These are phyloP conservation scores for Anas georgica DNA, from an alignment of 2,797 vertebrate genomes.

Conservation along the genomic window DNA sequence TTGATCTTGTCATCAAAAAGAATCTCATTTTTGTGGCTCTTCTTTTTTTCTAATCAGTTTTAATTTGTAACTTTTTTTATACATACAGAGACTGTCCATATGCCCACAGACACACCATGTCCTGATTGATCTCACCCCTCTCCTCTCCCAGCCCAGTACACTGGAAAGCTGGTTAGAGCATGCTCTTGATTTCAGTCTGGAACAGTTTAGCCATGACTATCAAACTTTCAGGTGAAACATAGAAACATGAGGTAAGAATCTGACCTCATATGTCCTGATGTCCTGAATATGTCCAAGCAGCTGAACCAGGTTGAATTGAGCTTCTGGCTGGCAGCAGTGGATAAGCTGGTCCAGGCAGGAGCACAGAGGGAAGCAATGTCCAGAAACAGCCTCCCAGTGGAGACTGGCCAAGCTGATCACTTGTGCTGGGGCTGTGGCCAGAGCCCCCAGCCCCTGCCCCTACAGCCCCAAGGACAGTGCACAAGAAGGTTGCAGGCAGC, in stretches of 20 bases:
- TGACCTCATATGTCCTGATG: fast-evolving
- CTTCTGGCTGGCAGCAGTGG: not conserved
- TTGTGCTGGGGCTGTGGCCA: not conserved
- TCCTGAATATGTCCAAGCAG: not conserved
- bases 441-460: not conserved
- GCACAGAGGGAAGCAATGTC: not conserved
- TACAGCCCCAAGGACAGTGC: fast-evolving
- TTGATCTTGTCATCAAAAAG: slow-evolving; percentile 14
- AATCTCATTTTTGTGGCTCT: slow-evolving; percentile 13
- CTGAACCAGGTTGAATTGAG: not conserved
- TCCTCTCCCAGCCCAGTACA: not conserved
- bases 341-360: not conserved
- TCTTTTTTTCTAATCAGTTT: slow-evolving; percentile 11
- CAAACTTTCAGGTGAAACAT: not conserved
- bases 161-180: not conserved
- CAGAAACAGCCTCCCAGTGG: not conserved
- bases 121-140: not conserved
- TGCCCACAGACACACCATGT: fast-evolving
- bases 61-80: not conserved
- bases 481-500: not conserved
- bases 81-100: not conserved
- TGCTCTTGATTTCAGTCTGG: not conserved
- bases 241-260: not conserved
- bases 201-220: not conserved
- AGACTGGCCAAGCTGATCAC: fast-evolving